phyloP scores from a whole-genome alignment of 2,113 vertebrate genomes.

The Urocitellus parryii region DNA sequence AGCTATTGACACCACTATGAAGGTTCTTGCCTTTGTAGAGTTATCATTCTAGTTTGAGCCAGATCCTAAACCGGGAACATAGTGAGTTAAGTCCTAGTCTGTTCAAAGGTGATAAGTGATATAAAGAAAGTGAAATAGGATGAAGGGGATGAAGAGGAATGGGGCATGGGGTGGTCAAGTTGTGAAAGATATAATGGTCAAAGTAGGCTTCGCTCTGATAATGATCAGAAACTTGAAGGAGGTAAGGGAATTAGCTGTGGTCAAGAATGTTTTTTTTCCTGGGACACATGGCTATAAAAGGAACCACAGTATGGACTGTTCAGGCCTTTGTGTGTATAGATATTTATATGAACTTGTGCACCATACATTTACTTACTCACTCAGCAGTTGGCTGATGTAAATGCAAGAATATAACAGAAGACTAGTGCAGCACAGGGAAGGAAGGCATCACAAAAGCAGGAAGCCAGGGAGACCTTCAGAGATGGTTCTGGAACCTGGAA shows the following conservation, averaged over 20 bases:
- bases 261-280: not conserved
- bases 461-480: not conserved
- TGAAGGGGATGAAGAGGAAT: not conserved
- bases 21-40: not conserved
- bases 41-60: not conserved
- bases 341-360: not conserved
- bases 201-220: not conserved
- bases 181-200: not conserved
- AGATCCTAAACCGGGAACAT: not conserved
- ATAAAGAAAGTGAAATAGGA: not conserved
- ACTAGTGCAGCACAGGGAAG: not conserved
- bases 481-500: not conserved
- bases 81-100: not conserved
- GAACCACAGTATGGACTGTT: not conserved
- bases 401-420: not conserved
- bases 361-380: rapidly evolving
- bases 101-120: not conserved
- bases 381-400: not conserved
- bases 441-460: not conserved
- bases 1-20: not conserved
- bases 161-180: not conserved
- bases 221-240: not conserved
- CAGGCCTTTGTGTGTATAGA: rapidly evolving
- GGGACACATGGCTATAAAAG: not conserved
- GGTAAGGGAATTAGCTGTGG: not conserved